A percentile compares a stretch with the other conserved stretches of the same genome.
These are phyloP conservation scores for Drosophila parthenogenetica DNA, from an alignment of 2,888 invertebrate species.

Conservation along the genomic window DNA sequence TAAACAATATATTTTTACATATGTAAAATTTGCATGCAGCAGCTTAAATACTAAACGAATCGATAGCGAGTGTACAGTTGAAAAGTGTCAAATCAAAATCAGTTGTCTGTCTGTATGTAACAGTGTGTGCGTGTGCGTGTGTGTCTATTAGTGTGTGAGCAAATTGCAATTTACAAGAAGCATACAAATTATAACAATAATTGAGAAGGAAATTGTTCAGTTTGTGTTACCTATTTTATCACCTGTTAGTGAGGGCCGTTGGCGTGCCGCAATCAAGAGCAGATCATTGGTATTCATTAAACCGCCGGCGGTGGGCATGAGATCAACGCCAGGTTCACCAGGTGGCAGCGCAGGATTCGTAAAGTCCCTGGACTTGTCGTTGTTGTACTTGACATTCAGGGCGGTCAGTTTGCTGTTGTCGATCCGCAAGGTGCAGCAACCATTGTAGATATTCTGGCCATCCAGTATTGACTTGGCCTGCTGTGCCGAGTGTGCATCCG, in stretches of 20 bases:
- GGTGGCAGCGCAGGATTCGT: conserved; percentile 99
- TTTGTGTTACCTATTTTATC: conserved; percentile 85
- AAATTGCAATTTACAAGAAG: conserved; percentile 9
- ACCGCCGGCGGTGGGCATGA: conserved; percentile 86
- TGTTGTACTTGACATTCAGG: conserved; percentile 99
- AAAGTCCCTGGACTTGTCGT: conserved; percentile 99
- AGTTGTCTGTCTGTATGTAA: not conserved
- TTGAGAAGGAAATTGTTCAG: conserved; percentile 70
- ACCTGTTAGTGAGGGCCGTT: conserved; percentile 85
- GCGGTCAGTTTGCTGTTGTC: conserved; percentile 99
- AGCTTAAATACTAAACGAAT: conserved; percentile 62
- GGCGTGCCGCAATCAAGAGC: conserved; percentile 85
- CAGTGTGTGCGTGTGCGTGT: conserved; percentile 11
- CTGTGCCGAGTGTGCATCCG: conserved; percentile 98
- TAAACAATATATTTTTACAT: not conserved
- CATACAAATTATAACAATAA: conserved; percentile 49
- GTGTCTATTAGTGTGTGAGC: conserved; percentile 12
- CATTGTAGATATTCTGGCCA: conserved; percentile 99
- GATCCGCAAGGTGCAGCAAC: conserved; percentile 99
- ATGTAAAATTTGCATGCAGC: conserved; percentile 43
- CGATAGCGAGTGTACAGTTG: conserved; percentile 73
- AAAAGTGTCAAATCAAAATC: conserved; percentile 50
- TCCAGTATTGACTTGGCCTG: conserved; percentile 98
- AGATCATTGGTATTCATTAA: conserved; percentile 87
- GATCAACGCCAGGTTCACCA: conserved; percentile 91